Base-by-base conservation (phyloP, 2,797 vertebrate species). In the Esox lucius region DNA sequence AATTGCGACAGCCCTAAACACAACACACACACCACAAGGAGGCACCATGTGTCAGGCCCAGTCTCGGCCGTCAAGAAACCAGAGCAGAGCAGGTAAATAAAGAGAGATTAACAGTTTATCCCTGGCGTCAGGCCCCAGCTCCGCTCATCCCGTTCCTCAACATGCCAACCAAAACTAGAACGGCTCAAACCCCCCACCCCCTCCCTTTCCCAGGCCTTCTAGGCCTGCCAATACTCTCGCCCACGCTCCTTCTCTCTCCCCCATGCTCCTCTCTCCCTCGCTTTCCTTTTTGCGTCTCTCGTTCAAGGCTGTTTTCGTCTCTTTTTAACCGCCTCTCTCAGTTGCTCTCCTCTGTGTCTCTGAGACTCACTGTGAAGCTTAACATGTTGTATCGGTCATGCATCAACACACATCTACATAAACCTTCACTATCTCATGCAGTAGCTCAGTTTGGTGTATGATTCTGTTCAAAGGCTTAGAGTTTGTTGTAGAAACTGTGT, bases 111-210 rank as follows among this genome's bases (percentile, higher is more conserved):
- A 82, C 75, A 69, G 71, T 66, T 64, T 70, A 73, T 86, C 87
- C 76, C 79, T 93, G 87, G 87, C 82, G 82, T 77, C 68, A 71
- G 26, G 28, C 46, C 46, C 31, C 22, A 22, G 35, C 33, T 24
- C 80, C 33, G 76, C 62, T 39, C 75, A 78, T 74, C 85, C 78
- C 71, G 81, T 81, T 86, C 73, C 39, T n/a, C 79, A 75, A 81
- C 78, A 61, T 91, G 90, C 91, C 91, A 93, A 90, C 70, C 81
- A 89, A 93, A 95, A 93, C 83, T 90, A 93, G 92, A 92, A 91
- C 78, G 56, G 22, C 76, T 80, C 87, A 77, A 87, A 24, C 22
- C 33, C 24, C 62, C 46, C 84, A 86, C 91, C 84, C 80, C 79
- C 87, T 84, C 75, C 81, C 86, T 91, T 75, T 76, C 88, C 68